Percentiles rank a stretch among this genome's conserved stretches.
Evolutionary conservation across 2,888 invertebrate species (phyloP).

Genomic region (Mythimna impura): DNA sequence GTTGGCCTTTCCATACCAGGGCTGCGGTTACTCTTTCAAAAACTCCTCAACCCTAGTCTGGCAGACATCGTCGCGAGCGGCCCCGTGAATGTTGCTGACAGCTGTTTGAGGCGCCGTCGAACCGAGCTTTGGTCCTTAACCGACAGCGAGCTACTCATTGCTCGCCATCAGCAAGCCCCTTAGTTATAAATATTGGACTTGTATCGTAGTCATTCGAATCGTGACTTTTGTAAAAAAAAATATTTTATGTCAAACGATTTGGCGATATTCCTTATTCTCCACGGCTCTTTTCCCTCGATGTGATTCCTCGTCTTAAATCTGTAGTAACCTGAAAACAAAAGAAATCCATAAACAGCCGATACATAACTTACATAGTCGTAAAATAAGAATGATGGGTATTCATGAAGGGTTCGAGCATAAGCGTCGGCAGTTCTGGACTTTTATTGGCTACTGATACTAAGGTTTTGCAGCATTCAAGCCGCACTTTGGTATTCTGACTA

Average conservation of each 20-base stretch:
- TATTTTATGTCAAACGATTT: background rate
- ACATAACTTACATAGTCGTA: constrained; percentile 16
- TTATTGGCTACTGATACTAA: constrained; percentile 19
- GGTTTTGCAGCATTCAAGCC: background rate
- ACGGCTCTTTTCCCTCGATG: background rate
- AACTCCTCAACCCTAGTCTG: too few relatives aligned
- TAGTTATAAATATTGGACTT: too few relatives aligned
- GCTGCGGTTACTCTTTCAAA: too few relatives aligned
- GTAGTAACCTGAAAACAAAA: constrained; percentile 27
- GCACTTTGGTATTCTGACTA: constrained; percentile 11
- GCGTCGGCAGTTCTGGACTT: constrained; percentile 13
- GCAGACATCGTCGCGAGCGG: too few relatives aligned
- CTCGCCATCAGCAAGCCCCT: too few relatives aligned
- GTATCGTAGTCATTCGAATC: background rate
- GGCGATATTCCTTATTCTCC: background rate
- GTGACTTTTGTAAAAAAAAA: background rate
- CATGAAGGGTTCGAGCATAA: constrained; percentile 22
- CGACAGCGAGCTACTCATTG: too few relatives aligned
- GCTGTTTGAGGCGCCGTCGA: too few relatives aligned
- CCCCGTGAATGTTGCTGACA: too few relatives aligned
- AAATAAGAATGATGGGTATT: constrained; percentile 38
- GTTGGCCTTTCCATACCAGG: too few relatives aligned
- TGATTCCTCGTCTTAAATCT: background rate
- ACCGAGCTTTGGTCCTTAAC: too few relatives aligned
- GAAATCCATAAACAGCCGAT: constrained; percentile 4